These are phyloP conservation scores for Apogon talboti DNA, from an alignment of 2,797 vertebrate species.

Conservation along the genomic window DNA sequence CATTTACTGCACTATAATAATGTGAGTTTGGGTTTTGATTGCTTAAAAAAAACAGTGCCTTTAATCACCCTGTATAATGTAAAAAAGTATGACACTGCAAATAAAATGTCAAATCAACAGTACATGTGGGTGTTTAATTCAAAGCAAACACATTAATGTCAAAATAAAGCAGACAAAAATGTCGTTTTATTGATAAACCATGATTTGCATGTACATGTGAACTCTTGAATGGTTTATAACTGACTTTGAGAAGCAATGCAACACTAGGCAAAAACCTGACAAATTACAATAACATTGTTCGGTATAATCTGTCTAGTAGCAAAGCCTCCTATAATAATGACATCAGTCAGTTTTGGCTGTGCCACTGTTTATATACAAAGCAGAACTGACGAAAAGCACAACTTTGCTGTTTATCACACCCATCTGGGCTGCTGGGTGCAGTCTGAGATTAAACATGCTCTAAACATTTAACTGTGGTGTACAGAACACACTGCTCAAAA, in stretches of 20 bases:
- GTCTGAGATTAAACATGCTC: too few relatives aligned
- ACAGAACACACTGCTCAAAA: conserved; percentile 1
- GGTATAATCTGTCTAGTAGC: neutral
- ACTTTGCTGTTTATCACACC: too few relatives aligned
- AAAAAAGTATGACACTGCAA: neutral
- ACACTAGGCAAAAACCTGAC: neutral
- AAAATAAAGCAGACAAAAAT: conserved; percentile 1
- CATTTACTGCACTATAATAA: too few relatives aligned
- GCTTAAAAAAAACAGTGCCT: too few relatives aligned
- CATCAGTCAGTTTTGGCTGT: neutral
- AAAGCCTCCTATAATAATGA: neutral
- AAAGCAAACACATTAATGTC: neutral
- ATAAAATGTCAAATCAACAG: conserved; percentile 27
- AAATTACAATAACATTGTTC: neutral
- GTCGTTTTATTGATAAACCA: neutral
- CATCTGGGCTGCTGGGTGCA: too few relatives aligned
- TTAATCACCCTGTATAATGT: too few relatives aligned
- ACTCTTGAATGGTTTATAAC: neutral
- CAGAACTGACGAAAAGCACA: too few relatives aligned
- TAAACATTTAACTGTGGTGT: too few relatives aligned
- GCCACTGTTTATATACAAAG: too few relatives aligned
- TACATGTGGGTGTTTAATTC: neutral
- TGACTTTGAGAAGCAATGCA: neutral
- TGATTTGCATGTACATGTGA: neutral
- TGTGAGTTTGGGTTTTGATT: too few relatives aligned